Conservation (phyloP, 2,113 vertebrate genomes). For the Leucopsar rothschildi region DNA sequence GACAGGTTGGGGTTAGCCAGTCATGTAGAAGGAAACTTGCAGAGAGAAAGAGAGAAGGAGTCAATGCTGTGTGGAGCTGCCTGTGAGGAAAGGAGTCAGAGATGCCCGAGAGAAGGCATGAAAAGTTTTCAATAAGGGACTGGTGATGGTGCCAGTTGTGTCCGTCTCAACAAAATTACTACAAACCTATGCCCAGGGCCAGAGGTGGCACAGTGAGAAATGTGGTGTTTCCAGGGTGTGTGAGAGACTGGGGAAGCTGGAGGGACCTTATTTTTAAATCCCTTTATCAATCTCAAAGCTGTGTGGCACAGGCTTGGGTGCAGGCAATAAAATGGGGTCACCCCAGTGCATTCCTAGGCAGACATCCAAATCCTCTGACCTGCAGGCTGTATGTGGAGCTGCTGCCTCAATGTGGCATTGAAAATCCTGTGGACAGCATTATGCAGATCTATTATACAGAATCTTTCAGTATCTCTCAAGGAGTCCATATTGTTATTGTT, state of each 20-base stretch:
- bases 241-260: neutral
- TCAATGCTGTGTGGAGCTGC: too few species aligned
- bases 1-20: too few species aligned
- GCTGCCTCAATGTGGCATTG: neutral
- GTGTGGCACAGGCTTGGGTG: neutral
- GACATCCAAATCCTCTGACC: neutral
- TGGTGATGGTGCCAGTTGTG: too few species aligned
- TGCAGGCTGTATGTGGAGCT: neutral
- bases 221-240: neutral
- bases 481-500: accelerated
- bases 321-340: neutral
- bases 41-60: too few species aligned
- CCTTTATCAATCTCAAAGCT: neutral
- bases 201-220: neutral
- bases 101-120: too few species aligned
- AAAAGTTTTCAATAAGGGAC: too few species aligned
- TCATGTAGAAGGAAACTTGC: too few species aligned
- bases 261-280: neutral
- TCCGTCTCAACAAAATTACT: too few species aligned
- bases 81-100: too few species aligned
- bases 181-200: too few species aligned
- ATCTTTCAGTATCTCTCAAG: neutral
- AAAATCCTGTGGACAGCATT: neutral
- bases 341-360: neutral
- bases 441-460: neutral